phyloP scores from a whole-genome alignment of 2,797 vertebrate genomes.

The Peromyscus aztecus region DNA sequence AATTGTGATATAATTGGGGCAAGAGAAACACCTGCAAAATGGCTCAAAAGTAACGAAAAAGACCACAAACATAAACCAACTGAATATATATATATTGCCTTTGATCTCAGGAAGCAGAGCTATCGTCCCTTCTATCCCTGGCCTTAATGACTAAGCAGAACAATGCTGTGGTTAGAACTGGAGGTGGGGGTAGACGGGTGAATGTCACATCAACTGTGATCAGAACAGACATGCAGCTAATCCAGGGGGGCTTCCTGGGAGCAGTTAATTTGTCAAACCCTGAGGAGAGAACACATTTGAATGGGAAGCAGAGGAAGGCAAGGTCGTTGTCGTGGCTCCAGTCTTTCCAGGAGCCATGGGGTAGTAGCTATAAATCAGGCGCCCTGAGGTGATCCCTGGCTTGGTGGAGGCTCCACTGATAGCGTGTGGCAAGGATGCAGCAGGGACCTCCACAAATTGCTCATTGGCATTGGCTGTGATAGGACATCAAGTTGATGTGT shows the following conservation, averaged over 20 bases:
- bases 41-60: conserved; percentile 8
- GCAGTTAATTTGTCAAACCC: background rate
- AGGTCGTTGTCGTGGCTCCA: background rate
- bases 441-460: background rate
- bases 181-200: background rate
- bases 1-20: background rate
- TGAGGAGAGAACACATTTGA: background rate
- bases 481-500: background rate
- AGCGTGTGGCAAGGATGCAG: background rate
- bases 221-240: background rate
- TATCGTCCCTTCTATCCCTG: background rate
- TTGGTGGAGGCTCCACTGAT: background rate
- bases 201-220: background rate
- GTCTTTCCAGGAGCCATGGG: background rate
- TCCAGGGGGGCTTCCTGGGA: background rate
- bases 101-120: conserved; percentile 36
- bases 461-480: too few relatives aligned
- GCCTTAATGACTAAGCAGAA: background rate
- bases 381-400: fast-evolving
- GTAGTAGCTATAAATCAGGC: background rate
- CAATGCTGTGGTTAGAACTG: background rate
- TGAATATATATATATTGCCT: background rate
- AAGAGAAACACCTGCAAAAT: conserved; percentile 7
- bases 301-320: background rate
- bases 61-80: background rate